A percentile compares a stretch with the other conserved stretches of the same genome.
Conservation (phyloP, 2,797 vertebrate species). For the Urosaurus nigricauda region DNA sequence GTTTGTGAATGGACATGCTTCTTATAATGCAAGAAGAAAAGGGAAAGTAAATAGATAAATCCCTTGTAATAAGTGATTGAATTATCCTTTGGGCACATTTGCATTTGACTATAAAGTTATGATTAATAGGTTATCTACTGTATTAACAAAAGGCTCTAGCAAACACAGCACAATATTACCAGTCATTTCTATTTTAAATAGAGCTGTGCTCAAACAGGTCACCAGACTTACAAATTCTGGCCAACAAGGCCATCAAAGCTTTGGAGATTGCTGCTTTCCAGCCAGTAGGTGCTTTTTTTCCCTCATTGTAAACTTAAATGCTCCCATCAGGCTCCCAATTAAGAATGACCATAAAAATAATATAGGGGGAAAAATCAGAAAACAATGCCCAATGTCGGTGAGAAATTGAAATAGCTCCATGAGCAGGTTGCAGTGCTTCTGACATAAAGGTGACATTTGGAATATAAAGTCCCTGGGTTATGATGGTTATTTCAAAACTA, state of each 20-base stretch:
- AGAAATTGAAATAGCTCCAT: constrained; percentile 24
- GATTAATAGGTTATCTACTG: constrained; percentile 69
- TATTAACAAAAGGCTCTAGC: constrained; percentile 59
- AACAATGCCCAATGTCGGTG: constrained; percentile 38
- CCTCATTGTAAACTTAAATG: constrained; percentile 66
- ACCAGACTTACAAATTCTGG: constrained; percentile 56
- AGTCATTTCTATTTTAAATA: constrained; percentile 66
- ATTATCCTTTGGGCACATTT: constrained; percentile 68
- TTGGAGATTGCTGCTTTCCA: constrained; percentile 61
- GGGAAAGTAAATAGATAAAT: constrained; percentile 60
- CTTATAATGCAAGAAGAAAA: constrained; percentile 26
- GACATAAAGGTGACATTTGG: constrained; percentile 68
- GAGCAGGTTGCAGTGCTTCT: constrained; percentile 23
- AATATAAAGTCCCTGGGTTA: constrained; percentile 38
- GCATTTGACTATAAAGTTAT: constrained; percentile 67
- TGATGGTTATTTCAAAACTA: constrained; percentile 43
- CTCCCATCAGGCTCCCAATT: constrained; percentile 61
- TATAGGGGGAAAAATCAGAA: background rate
- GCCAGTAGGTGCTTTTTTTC: constrained; percentile 42
- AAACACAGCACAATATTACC: constrained; percentile 32
- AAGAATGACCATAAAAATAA: constrained; percentile 51
- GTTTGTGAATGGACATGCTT: constrained; percentile 41
- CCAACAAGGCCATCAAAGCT: constrained; percentile 71
- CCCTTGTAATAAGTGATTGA: constrained; percentile 64
- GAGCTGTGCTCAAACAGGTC: constrained; percentile 41